Conservation (phyloP, 2,797 vertebrate genomes). For the Tragelaphus oryx region DNA sequence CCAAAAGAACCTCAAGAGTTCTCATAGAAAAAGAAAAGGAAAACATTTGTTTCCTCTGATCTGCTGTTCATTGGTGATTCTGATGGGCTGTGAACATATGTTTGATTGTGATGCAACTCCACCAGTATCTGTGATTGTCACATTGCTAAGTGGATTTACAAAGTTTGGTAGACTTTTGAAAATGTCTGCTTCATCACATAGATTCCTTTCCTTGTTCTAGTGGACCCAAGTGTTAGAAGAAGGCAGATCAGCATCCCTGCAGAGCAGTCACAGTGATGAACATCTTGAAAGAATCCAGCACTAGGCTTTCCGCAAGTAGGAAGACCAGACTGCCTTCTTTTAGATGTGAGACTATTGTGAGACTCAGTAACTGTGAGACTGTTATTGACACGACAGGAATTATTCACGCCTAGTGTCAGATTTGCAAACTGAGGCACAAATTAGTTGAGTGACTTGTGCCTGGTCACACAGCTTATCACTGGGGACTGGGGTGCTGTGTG, state of each 20-base stretch:
- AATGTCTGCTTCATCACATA: background rate
- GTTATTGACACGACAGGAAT: background rate
- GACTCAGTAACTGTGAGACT: background rate
- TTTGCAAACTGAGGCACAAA: background rate
- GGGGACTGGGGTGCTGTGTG: accelerated
- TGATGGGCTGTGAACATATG: background rate
- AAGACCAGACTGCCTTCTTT: background rate
- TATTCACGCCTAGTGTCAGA: background rate
- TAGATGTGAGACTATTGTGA: background rate
- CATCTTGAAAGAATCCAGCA: background rate
- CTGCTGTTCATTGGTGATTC: background rate
- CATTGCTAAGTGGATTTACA: background rate
- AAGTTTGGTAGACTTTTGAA: background rate
- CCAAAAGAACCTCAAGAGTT: background rate
- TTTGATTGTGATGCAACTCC: background rate
- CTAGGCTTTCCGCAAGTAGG: background rate
- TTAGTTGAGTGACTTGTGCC: background rate
- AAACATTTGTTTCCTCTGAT: background rate
- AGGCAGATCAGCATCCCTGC: background rate
- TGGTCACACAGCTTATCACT: background rate
- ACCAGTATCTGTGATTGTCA: background rate
- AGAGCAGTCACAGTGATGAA: background rate
- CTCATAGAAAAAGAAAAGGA: background rate
- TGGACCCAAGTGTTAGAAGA: background rate
- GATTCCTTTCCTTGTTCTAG: background rate